Evolutionary conservation across 2,797 vertebrate species (phyloP).

Genomic region (Eurystomus glaucurus): DNA sequence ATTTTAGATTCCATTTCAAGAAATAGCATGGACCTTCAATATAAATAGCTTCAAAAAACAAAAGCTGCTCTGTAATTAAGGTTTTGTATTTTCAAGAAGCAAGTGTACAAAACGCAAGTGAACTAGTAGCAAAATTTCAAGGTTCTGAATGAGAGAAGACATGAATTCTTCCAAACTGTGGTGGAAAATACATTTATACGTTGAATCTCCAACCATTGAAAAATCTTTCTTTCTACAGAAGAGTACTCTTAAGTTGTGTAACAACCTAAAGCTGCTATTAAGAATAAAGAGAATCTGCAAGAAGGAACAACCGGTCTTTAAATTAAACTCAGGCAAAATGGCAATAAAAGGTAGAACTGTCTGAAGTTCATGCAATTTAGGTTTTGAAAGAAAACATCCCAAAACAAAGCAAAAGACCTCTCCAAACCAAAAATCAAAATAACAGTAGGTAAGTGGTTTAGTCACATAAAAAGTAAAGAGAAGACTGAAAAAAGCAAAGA

Average conservation of each 20-base stretch:
- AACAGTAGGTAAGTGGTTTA: background rate
- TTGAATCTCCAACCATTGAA: background rate
- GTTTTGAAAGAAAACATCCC: background rate
- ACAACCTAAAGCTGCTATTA: background rate
- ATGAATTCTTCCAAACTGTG: background rate
- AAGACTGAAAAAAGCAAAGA: background rate
- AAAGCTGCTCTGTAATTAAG: conserved; percentile 15
- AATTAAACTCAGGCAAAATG: background rate
- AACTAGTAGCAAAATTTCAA: background rate
- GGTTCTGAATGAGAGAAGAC: background rate
- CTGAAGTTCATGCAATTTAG: background rate
- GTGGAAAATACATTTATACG: background rate
- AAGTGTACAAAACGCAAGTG: background rate
- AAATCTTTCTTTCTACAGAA: background rate
- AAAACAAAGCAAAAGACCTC: background rate
- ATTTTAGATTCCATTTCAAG: conserved; percentile 51
- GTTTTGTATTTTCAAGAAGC: background rate
- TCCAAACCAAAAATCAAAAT: background rate
- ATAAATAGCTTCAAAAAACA: conserved; percentile 23
- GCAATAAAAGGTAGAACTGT: background rate
- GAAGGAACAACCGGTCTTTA: background rate
- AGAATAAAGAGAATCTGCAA: background rate
- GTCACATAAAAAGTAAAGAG: background rate
- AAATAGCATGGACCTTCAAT: background rate
- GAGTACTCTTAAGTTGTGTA: background rate